Evolutionary conservation across 2,113 vertebrate species (phyloP), one percentile per base, ranked within the genome.

Genomic region (Cebus imitator): DNA sequence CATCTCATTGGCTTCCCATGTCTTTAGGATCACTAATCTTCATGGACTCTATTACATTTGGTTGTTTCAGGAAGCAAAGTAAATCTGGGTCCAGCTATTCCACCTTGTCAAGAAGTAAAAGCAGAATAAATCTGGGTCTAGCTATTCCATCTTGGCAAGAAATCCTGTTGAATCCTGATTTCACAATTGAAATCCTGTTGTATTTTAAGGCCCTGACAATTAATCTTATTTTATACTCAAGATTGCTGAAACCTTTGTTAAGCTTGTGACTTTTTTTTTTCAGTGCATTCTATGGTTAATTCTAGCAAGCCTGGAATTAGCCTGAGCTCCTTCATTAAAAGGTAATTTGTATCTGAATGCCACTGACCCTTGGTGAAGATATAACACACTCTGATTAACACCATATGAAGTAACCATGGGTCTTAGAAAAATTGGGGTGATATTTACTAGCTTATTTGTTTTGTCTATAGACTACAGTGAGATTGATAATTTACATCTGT

Each of bases 401-500:
- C 0, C 37, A 11, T 81, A 48, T 82, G 58, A 66, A 82, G 48
- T 87, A 70, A 40, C 12, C 9, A n/a, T 37, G 23, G 35, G 6
- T 82, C 17, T 87, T n/a, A 81, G 81, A 40, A 86, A 90, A 45
- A 35, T 43, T 12, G 8, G 32, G 27, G 35, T 61, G 5, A 10
- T 87, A 87, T 93, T 66, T 50, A 93, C 3, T 35, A 76, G 18
- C 43, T 90, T 87, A 78, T 93, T 40, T 35, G 27, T 50, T 16
- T 61, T 52, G 57, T 83, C 90, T 81, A 76, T 89, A 73, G 32
- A 35, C 37, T 87, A 93, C 55, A 12, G 4, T 58, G 68, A 93
- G 82, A 86, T 68, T 95, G 40, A 90, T 95, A 21, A 82, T 82
- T 90, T 97, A 75, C 48, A 95, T 32, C 80, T 90, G 66, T 90